A percentile compares a stretch with the other conserved stretches of the same genome.
Conservation (phyloP, 2,888 invertebrate genomes). For the Scaptomyza cyrtandrae region DNA sequence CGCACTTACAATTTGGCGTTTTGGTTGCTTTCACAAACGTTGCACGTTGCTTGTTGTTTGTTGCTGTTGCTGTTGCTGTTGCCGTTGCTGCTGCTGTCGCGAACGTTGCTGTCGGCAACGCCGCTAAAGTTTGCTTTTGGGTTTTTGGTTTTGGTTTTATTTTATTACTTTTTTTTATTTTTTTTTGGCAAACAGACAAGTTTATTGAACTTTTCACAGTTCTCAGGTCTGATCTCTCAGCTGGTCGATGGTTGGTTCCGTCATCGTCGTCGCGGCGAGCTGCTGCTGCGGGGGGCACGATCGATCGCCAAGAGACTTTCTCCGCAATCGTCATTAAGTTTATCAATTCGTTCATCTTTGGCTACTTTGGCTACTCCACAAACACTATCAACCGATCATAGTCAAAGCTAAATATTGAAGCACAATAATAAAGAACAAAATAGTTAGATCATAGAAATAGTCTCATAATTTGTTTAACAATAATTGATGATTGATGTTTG, state of each 20-base stretch:
- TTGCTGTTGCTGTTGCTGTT: slow-evolving; percentile 11
- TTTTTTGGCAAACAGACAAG: slow-evolving; percentile 80
- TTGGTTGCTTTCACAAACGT: slow-evolving; percentile 73
- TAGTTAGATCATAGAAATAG: neutral
- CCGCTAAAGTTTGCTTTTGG: slow-evolving; percentile 52
- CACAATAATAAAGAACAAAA: neutral
- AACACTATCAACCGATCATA: slow-evolving; percentile 29
- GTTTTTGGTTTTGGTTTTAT: slow-evolving; percentile 42
- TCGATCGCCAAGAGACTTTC: slow-evolving; percentile 73
- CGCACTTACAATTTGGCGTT: slow-evolving; percentile 63
- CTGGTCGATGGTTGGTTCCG: slow-evolving; percentile 56
- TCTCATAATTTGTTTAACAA: neutral
- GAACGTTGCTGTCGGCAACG: slow-evolving; percentile 44
- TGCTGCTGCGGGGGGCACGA: slow-evolving; percentile 37
- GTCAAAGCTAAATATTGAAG: slow-evolving; percentile 15
- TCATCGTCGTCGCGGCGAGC: slow-evolving; percentile 30
- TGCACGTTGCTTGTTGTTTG: slow-evolving; percentile 60
- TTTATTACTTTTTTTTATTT: slow-evolving; percentile 50
- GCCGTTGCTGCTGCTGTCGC: slow-evolving; percentile 33
- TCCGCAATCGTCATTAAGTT: slow-evolving; percentile 75
- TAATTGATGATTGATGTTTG: no score
- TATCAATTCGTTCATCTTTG: slow-evolving; percentile 51
- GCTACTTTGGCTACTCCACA: slow-evolving; percentile 30
- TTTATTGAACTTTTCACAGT: slow-evolving; percentile 81
- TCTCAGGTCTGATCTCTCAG: slow-evolving; percentile 56